Base-by-base conservation (phyloP, 2,888 invertebrate species). In the Spialia ferax region DNA sequence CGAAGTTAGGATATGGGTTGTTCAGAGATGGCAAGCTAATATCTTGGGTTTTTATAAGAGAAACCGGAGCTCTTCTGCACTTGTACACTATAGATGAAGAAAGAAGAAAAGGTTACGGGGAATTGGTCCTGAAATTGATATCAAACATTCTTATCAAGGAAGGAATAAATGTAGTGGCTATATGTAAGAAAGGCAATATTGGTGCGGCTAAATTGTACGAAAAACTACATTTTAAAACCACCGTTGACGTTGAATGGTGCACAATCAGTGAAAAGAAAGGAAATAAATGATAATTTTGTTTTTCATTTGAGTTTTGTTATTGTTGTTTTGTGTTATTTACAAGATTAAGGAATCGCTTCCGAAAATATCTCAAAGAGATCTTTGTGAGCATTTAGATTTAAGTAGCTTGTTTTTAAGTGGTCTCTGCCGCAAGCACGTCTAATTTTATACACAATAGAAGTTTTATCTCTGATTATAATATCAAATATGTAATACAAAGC, bases 31-130 rank as follows among this genome's bases (percentile, higher is more conserved):
- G 69, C 2, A 63, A 76, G 26, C 66, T 78, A 5, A 54, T 75
- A 6, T 70, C 76, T 5, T 80, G 77, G 77, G 73, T 74, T 6
- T 75, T 77, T n/a, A 54, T 75, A 7, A 78, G 75, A 20, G 78
- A 79, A 75, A 71, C 71, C 22, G 79, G 79, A 4, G 65, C 72
- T 18, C 64, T 80, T 0, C 68, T 73, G 10, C 76, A 79, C 48
- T 48, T 79, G 11, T 79, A 61, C 15, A 77, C 77, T 13, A 20
- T 75, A 13, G 72, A 77, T 59, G 61, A 69, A 8, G 69, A 78
- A 57, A 73, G 77, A 45, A 42, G 42, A 42, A 42, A 42, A 10
- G 42, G 42, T 6, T 42, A 42, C 7, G 42, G 42, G 15, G 42
- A 42, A 45, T 8, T 45, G 7, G 45, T 45, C 0, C 18, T 45